phyloP scores from a whole-genome alignment of 2,888 invertebrate species.

The Carpatolechia fugitivella region DNA sequence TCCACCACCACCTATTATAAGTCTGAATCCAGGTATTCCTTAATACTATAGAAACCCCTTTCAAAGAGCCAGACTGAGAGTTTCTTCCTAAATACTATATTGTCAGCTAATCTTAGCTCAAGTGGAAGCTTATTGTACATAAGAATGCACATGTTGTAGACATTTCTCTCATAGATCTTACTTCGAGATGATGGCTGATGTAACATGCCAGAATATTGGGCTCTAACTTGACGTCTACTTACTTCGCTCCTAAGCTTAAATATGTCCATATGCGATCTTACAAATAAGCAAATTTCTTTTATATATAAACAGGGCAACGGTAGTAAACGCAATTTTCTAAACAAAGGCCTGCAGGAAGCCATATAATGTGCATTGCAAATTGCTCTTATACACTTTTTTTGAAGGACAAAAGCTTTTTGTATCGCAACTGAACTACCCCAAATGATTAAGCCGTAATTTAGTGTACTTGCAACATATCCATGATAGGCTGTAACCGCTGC shows the following conservation, averaged over 20 bases:
- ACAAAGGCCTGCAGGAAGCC: neutral
- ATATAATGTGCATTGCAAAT: neutral
- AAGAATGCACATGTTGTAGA: too few relatives aligned
- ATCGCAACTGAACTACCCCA: neutral
- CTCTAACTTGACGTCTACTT: constrained; percentile 69
- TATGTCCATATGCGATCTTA: neutral
- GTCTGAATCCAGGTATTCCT: too few relatives aligned
- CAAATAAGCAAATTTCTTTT: neutral
- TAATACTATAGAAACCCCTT: too few relatives aligned
- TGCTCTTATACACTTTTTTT: neutral
- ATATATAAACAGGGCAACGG: neutral
- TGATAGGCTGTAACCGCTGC: neutral
- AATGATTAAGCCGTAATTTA: neutral
- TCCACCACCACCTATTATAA: too few relatives aligned
- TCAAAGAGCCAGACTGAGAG: too few relatives aligned
- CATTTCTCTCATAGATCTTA: too few relatives aligned
- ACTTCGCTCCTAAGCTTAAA: constrained; percentile 80
- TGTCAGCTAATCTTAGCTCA: too few relatives aligned
- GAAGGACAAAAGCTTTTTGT: neutral
- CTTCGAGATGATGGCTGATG: neutral
- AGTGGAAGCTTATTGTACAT: too few relatives aligned
- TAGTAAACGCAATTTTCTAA: neutral
- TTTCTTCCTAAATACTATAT: too few relatives aligned
- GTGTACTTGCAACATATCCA: neutral
- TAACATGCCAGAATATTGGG: neutral